Evolutionary conservation across 2,797 vertebrate genomes (phyloP).

Genomic region (Limosa lapponica): DNA sequence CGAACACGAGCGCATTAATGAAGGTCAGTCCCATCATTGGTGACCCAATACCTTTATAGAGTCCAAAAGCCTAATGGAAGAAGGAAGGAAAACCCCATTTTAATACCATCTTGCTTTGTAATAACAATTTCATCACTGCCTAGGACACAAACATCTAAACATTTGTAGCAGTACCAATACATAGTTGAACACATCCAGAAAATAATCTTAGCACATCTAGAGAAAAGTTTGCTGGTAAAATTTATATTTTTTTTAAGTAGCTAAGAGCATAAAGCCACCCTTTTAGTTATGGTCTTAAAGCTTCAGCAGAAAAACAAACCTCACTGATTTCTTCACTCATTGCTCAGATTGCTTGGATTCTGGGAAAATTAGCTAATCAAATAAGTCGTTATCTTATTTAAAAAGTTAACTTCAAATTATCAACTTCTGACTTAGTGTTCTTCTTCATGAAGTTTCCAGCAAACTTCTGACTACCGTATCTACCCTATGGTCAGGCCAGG

Average conservation of each 20-base stretch:
- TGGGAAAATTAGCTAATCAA: not conserved
- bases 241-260: not conserved
- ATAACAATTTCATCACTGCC: not conserved
- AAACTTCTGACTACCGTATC: not conserved
- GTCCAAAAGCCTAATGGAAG: conserved; percentile 84
- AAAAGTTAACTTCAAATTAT: not conserved
- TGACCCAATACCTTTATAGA: conserved; percentile 97
- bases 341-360: not conserved
- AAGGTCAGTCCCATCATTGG: conserved; percentile 99
- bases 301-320: not conserved
- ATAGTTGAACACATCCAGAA: not conserved
- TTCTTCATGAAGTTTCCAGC: not conserved
- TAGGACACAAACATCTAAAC: not conserved
- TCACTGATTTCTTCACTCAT: not conserved
- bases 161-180: not conserved
- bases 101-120: not conserved
- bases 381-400: not conserved
- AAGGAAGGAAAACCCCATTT: not conserved
- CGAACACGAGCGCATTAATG: conserved; percentile 97
- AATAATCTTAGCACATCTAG: not conserved
- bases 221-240: not conserved
- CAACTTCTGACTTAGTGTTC: not conserved
- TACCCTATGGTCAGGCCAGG: not conserved
- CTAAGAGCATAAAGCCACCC: not conserved
- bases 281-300: not conserved